A percentile compares a stretch with the other conserved stretches of the same genome.
Conservation (phyloP, 1,140 invertebrate genomes). For the Saxidomus purpurata region DNA sequence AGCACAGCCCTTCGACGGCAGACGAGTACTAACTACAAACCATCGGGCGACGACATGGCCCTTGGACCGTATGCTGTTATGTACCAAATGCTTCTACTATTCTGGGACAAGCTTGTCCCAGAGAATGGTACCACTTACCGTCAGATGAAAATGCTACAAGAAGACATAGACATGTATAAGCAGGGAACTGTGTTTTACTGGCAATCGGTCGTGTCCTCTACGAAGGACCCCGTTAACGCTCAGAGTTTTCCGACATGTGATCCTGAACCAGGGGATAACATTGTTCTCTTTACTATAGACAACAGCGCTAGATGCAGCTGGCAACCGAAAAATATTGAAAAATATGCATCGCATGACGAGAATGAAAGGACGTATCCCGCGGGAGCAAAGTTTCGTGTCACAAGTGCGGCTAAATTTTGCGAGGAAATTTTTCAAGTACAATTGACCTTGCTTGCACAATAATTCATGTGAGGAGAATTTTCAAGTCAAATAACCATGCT, state of each 20-base stretch:
- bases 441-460: slow-evolving; percentile 5
- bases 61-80: slow-evolving; percentile 56
- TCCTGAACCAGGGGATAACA: not conserved
- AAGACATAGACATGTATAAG: slow-evolving; percentile 39
- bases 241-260: slow-evolving; percentile 40
- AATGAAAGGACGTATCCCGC: slow-evolving; percentile 53
- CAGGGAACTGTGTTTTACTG: slow-evolving; percentile 39
- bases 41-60: slow-evolving; percentile 48
- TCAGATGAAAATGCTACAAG: slow-evolving; percentile 34
- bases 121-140: slow-evolving; percentile 39
- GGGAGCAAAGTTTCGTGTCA: slow-evolving; percentile 46
- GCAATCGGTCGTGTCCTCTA: slow-evolving; percentile 41
- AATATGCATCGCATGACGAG: slow-evolving; percentile 17
- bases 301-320: not conserved
- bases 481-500: not conserved
- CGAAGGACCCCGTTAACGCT: not conserved
- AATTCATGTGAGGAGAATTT: not conserved
- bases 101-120: slow-evolving; percentile 20
- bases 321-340: slow-evolving; percentile 59
- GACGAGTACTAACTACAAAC: slow-evolving; percentile 23
- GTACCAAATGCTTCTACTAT: slow-evolving; percentile 59
- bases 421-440: not conserved
- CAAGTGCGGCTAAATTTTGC: not conserved
- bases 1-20: slow-evolving; percentile 52
- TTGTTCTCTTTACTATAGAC: slow-evolving; percentile 29